Evolutionary conservation across 2,888 invertebrate species (phyloP).

Genomic region (Metallyticus violacea): DNA sequence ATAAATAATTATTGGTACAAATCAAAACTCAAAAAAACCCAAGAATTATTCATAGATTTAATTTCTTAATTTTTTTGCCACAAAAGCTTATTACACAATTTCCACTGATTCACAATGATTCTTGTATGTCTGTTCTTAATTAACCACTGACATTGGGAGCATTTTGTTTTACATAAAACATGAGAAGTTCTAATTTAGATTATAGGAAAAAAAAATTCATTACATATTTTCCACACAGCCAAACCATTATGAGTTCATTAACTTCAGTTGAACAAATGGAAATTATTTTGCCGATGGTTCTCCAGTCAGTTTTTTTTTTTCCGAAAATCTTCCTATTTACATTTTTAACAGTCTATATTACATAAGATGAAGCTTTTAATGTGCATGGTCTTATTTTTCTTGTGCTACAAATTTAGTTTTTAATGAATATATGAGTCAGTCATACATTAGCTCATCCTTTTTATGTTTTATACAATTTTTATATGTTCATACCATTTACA

Average conservation of each 20-base stretch:
- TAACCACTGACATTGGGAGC: background rate
- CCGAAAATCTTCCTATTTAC: background rate
- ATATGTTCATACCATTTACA: background rate
- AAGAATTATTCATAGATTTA: background rate
- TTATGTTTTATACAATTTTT: background rate
- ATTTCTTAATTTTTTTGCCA: conserved; percentile 8
- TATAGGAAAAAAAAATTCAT: background rate
- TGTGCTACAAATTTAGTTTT: conserved; percentile 8
- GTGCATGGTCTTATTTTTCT: background rate
- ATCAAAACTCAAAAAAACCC: background rate
- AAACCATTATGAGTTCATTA: background rate
- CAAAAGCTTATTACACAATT: conserved; percentile 8
- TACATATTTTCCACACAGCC: background rate
- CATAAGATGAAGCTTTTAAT: background rate
- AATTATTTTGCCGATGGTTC: background rate
- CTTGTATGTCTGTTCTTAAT: background rate
- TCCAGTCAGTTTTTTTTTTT: background rate
- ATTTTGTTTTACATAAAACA: conserved; percentile 8
- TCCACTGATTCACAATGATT: conserved; percentile 16
- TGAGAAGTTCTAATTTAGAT: background rate
- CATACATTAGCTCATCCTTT: background rate
- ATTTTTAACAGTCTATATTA: background rate
- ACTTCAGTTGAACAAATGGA: background rate
- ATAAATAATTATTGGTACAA: too few species aligned
- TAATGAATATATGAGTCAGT: background rate